Evolutionary conservation across 2,113 vertebrate species (phyloP).

Genomic region (Myotis brandtii): DNA sequence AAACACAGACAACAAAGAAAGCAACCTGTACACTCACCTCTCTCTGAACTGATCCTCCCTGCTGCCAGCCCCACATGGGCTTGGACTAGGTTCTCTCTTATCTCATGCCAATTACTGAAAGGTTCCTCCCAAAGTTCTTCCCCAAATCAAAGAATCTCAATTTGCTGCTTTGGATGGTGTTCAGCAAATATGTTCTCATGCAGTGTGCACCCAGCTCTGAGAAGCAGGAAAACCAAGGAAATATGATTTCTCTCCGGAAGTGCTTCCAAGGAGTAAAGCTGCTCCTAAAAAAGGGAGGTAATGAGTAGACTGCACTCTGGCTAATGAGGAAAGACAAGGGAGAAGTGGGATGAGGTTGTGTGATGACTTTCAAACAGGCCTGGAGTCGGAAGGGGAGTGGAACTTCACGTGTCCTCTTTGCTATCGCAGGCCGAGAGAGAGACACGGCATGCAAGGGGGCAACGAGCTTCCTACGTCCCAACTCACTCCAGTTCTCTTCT

Average conservation of each 20-base stretch:
- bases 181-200: slow-evolving; percentile 18
- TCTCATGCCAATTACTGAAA: neutral
- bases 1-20: slow-evolving; percentile 51
- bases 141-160: slow-evolving; percentile 42
- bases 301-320: neutral
- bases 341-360: neutral
- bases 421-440: neutral
- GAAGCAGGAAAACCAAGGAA: neutral
- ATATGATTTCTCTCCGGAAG: neutral
- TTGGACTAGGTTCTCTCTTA: neutral
- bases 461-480: neutral
- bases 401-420: neutral
- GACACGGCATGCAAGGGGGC: neutral
- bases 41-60: slow-evolving; percentile 24
- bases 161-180: neutral
- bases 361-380: neutral
- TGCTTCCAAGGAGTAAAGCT: neutral
- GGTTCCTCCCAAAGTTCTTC: slow-evolving; percentile 24
- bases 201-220: neutral
- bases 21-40: neutral
- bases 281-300: neutral
- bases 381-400: neutral
- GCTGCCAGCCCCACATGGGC: neutral
- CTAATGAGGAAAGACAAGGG: neutral
- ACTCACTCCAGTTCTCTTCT: neutral